phyloP scores from a whole-genome alignment of 2,797 vertebrate species.

The Podarcis siculus region DNA sequence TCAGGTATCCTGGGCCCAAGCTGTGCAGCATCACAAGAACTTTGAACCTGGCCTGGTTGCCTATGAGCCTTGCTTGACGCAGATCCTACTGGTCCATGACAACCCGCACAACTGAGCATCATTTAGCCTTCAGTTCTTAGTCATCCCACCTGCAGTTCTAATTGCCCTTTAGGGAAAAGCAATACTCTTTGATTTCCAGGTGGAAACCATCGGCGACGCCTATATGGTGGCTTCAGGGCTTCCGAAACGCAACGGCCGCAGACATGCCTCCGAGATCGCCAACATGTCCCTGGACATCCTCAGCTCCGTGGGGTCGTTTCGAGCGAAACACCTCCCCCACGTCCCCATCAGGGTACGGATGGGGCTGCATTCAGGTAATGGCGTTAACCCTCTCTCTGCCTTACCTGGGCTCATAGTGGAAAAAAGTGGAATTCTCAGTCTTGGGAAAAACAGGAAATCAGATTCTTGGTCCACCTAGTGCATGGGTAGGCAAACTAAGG shows the following conservation, averaged over 20 bases:
- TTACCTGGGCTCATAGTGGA: background rate
- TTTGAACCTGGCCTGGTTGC: too few relatives aligned
- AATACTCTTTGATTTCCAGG: slow-evolving; percentile 61
- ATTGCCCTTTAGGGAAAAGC: background rate
- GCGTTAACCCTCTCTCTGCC: accelerated
- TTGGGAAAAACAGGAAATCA: background rate
- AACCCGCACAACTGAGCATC: background rate
- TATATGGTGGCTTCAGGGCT: slow-evolving; percentile 93
- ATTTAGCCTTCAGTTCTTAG: background rate
- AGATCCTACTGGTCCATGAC: background rate
- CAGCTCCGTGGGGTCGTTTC: slow-evolving; percentile 89
- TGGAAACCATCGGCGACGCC: slow-evolving; percentile 89
- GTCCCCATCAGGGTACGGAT: slow-evolving; percentile 89
- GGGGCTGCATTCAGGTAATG: slow-evolving; percentile 86
- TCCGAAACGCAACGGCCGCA: slow-evolving; percentile 85
- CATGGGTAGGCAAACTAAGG: too few relatives aligned
- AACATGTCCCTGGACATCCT: slow-evolving; percentile 93
- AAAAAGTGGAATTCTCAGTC: background rate
- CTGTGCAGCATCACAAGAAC: too few relatives aligned
- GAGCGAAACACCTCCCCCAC: slow-evolving; percentile 91
- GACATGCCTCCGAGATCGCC: slow-evolving; percentile 87
- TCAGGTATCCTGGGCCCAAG: too few relatives aligned
- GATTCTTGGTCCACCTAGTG: too few relatives aligned
- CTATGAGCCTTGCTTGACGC: background rate
- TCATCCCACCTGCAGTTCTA: background rate